Evolutionary conservation across 2,888 invertebrate species (phyloP).

Genomic region (Synergus itoensis): DNA sequence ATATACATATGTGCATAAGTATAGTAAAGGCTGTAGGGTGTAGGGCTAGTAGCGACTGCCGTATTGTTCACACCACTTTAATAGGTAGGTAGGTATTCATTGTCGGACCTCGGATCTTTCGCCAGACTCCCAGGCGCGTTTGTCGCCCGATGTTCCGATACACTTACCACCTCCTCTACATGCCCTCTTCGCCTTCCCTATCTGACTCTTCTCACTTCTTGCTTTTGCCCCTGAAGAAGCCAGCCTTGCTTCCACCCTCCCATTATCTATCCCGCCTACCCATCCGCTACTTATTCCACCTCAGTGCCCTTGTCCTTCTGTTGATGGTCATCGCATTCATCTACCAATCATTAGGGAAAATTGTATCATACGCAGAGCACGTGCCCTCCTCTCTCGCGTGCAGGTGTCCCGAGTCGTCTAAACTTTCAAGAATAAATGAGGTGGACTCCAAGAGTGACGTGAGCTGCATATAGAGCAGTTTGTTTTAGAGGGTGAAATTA

Average conservation of each 20-base stretch:
- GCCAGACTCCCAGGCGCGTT: constrained; percentile 41
- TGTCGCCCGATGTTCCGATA: constrained; percentile 61
- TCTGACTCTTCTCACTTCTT: constrained; percentile 36
- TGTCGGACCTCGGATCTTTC: constrained; percentile 61
- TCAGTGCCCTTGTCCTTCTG: constrained; percentile 11
- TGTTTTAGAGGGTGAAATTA: background rate
- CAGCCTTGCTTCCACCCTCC: background rate
- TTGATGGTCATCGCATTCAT: constrained; percentile 13
- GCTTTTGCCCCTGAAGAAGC: constrained; percentile 16
- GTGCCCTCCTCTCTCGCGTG: background rate
- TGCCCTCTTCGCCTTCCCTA: constrained; percentile 44
- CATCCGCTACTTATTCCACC: constrained; percentile 22
- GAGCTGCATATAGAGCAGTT: background rate
- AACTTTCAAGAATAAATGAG: background rate
- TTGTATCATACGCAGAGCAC: background rate
- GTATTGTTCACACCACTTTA: constrained; percentile 76
- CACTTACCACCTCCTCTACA: constrained; percentile 49
- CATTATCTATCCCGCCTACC: constrained; percentile 22
- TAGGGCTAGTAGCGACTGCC: constrained; percentile 43
- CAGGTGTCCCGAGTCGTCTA: constrained; percentile 1
- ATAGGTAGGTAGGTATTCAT: constrained; percentile 75
- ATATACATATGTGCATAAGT: constrained; percentile 5
- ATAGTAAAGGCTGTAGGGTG: constrained; percentile 33
- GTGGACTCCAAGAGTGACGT: background rate
- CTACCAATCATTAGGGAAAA: constrained; percentile 20